Base-by-base conservation (phyloP, 2,113 vertebrate genomes). In the Platanista minor region DNA sequence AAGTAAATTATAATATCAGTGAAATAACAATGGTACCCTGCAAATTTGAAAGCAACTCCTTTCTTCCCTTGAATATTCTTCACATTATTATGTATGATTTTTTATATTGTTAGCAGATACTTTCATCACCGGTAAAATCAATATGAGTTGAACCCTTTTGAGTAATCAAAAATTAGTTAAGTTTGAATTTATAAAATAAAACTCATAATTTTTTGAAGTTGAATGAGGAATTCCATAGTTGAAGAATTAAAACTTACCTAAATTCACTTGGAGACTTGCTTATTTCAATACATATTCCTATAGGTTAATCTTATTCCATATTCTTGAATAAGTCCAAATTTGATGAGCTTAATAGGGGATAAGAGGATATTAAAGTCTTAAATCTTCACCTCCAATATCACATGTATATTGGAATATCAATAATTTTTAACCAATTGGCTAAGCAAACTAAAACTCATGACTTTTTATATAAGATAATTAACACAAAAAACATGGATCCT, bases 381-480 rank as follows among this genome's bases (percentile, higher is more conserved):
- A 91, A 82, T 78, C 59, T 80, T 96, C 39, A 54, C 18, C 67
- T 94, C n/a, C 9, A 78, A n/a, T 49, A 90, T 85, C 33, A 81
- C 74, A 87, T 8, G 12, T 57, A 66, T 78, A 78, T 61, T 82
- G 71, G 29, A 80, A 87, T 84, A 62, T 72, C n/a, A 71, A 18
- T 87, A 78, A 93, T 84, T 88, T 85, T 43, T 54, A 62, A 85
- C 20, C 57, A 81, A 78, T 39, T 87, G 52, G 15, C 23, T 72
- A 94, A 94, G 82, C 31, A 89, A 96, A 66, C 12, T 93, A 86
- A 97, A 97, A 80, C 92, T 78, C 67, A 90, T 92, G 84, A 81
- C 21, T 33, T 94, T 90, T 97, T 85, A 46, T 78, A 61, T 90
- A 23, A 95, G 66, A 78, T 91, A 96, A 85, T 92, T 95, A 94